A percentile compares a stretch with the other conserved stretches of the same genome.
phyloP scores from a whole-genome alignment of 1,140 invertebrate genomes.

The Eriosoma lanigerum region DNA sequence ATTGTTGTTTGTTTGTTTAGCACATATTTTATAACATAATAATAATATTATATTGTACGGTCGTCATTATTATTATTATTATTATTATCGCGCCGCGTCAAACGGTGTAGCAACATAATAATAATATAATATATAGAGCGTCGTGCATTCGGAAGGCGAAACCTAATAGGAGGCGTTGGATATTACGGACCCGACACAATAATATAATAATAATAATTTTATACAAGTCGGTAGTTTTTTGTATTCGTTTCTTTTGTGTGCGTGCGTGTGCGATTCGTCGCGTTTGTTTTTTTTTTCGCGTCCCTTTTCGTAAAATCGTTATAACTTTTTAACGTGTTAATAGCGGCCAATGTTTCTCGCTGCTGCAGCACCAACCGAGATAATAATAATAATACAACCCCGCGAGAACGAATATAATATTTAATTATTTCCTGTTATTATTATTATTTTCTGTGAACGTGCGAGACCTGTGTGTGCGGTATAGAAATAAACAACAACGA shows the following conservation, averaged over 20 bases:
- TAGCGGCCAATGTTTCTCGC: neutral
- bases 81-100: too few relatives aligned
- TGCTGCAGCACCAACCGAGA: slow-evolving; percentile 24
- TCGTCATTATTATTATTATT: too few relatives aligned
- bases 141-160: neutral
- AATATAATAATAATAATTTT: too few relatives aligned
- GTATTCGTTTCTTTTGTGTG: neutral
- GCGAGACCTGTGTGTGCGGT: neutral
- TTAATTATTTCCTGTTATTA: slow-evolving; percentile 48
- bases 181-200: neutral
- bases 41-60: too few relatives aligned
- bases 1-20: neutral
- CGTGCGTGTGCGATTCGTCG: neutral
- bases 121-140: too few relatives aligned
- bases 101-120: too few relatives aligned
- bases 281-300: slow-evolving; percentile 20
- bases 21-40: too few relatives aligned
- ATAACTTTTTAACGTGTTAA: slow-evolving; percentile 35
- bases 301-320: slow-evolving; percentile 28
- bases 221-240: neutral
- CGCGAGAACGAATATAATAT: slow-evolving; percentile 19
- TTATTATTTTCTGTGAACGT: neutral
- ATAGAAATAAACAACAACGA: slow-evolving; percentile 43
- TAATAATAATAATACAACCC: slow-evolving; percentile 39
- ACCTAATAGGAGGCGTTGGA: slow-evolving; percentile 18